Conservation (phyloP, 1,140 invertebrate genomes). For the Cherax destructor region DNA sequence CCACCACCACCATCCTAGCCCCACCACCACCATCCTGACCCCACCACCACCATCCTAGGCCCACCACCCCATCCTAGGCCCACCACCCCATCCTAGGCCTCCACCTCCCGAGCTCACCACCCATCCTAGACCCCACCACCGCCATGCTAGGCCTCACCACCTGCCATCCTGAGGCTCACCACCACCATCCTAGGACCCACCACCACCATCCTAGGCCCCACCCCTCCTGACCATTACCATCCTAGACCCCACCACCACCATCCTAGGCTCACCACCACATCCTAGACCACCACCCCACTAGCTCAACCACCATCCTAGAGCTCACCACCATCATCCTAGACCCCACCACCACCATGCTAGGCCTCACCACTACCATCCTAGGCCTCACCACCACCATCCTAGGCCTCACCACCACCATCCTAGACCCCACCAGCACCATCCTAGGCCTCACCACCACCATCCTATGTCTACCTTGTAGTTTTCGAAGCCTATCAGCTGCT, state of each 20-base stretch:
- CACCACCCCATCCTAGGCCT: no score
- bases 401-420: no score
- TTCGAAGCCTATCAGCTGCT: conserved; percentile 92
- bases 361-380: no score
- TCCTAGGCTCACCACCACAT: neutral
- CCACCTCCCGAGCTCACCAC: conserved; percentile 70
- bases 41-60: no score
- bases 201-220: neutral
- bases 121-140: no score
- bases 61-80: no score
- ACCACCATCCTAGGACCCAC: neutral
- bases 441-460: neutral
- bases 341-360: conserved; percentile 1
- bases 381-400: no score
- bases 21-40: no score
- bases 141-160: no score
- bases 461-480: conserved; percentile 87
- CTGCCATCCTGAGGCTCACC: neutral
- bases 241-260: neutral
- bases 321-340: conserved; percentile 17
- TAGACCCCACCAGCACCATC: no score
- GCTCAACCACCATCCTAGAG: neutral
- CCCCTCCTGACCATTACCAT: neutral
- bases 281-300: neutral
- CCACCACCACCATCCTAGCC: no score